phyloP scores from a whole-genome alignment of 2,113 vertebrate species.

The Prunella fulvescens region DNA sequence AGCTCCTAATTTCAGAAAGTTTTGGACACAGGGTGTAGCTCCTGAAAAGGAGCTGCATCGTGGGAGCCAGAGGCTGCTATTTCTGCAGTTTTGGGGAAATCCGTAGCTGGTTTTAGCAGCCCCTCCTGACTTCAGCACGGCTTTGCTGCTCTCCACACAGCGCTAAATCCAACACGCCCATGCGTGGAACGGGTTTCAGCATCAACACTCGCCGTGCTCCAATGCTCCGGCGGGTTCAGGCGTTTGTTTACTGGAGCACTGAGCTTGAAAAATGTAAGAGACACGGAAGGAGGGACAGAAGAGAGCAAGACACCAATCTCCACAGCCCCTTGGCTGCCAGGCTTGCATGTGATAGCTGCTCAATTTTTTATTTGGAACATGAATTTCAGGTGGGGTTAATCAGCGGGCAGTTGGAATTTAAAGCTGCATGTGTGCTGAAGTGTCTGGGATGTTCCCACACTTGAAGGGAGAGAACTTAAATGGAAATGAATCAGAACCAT shows the following conservation, averaged over 20 bases:
- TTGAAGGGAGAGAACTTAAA: neutral
- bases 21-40: neutral
- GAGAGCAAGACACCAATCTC: neutral
- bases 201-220: neutral
- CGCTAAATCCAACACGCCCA: neutral
- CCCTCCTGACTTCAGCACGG: neutral
- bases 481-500: neutral
- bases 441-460: neutral
- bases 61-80: neutral
- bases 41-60: neutral
- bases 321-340: neutral
- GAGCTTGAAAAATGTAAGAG: slow-evolving; percentile 49
- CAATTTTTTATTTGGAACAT: slow-evolving; percentile 1
- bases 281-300: neutral
- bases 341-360: neutral
- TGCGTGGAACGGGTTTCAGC: neutral
- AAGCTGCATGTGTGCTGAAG: neutral
- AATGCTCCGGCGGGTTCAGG: neutral
- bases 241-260: slow-evolving; percentile 46
- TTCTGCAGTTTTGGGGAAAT: neutral
- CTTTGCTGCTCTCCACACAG: neutral
- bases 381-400: slow-evolving; percentile 32
- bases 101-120: neutral
- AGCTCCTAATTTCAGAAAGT: neutral
- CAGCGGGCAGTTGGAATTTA: neutral